These are phyloP conservation scores for Acanthiza pusilla DNA, from an alignment of 2,797 vertebrate genomes.

Conservation along the genomic window DNA sequence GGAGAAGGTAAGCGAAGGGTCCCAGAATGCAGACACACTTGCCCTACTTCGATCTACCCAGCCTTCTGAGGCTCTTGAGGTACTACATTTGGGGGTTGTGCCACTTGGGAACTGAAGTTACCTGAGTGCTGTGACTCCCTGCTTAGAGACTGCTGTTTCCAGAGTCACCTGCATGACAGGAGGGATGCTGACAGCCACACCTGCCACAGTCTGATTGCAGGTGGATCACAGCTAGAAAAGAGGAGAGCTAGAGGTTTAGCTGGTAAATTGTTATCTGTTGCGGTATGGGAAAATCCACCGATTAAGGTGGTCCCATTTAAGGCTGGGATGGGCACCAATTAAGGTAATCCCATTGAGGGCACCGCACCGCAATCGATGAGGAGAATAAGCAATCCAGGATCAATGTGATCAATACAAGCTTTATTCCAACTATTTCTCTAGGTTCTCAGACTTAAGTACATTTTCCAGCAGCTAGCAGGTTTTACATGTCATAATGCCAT, in stretches of 20 bases:
- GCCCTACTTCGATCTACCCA: neutral
- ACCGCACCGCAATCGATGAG: too few relatives aligned
- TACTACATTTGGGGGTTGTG: neutral
- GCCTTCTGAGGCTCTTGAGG: neutral
- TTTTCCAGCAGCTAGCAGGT: too few relatives aligned
- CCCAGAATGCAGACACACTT: neutral
- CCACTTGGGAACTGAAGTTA: neutral
- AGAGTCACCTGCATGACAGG: neutral
- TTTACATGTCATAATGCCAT: too few relatives aligned
- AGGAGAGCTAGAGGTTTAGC: neutral
- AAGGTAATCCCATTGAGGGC: too few relatives aligned
- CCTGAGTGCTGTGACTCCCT: neutral
- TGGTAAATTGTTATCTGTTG: neutral
- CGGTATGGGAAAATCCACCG: too few relatives aligned
- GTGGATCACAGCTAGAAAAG: neutral
- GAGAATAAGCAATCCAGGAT: too few relatives aligned
- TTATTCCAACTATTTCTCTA: too few relatives aligned
- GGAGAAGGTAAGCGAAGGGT: neutral
- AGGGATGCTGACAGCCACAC: neutral
- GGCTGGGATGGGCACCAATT: too few relatives aligned
- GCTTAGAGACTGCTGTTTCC: neutral
- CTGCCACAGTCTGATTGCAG: neutral
- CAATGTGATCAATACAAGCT: too few relatives aligned
- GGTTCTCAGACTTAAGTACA: too few relatives aligned
- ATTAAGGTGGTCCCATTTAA: too few relatives aligned